These are phyloP conservation scores for Ligdia adustata DNA, from an alignment of 2,888 invertebrate genomes.

Conservation along the genomic window DNA sequence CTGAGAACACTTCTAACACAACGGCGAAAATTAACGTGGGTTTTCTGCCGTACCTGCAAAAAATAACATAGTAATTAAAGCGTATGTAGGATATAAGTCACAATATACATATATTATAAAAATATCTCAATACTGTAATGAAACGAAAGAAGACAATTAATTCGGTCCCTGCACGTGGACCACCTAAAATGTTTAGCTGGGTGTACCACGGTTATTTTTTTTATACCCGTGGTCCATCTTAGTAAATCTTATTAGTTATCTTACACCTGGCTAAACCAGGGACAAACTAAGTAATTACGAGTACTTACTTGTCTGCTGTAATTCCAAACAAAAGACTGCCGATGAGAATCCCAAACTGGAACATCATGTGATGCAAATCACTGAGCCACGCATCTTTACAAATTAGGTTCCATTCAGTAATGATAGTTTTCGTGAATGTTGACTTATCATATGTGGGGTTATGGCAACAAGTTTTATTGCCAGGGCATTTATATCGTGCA, in stretches of 20 bases:
- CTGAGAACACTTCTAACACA: slow-evolving; percentile 87
- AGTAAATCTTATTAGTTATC: too few relatives aligned
- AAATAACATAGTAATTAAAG: too few relatives aligned
- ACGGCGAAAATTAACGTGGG: slow-evolving; percentile 87
- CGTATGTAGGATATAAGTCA: too few relatives aligned
- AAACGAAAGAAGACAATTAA: too few relatives aligned
- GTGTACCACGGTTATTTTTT: too few relatives aligned
- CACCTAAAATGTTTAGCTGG: too few relatives aligned
- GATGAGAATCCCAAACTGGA: slow-evolving; percentile 89
- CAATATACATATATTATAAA: too few relatives aligned
- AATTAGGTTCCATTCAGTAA: slow-evolving; percentile 89
- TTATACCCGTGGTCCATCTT: too few relatives aligned
- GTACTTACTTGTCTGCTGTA: slow-evolving; percentile 87
- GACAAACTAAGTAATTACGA: too few relatives aligned
- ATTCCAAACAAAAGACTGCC: slow-evolving; percentile 89
- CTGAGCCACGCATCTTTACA: slow-evolving; percentile 86
- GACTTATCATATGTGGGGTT: slow-evolving; percentile 84
- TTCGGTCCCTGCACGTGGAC: too few relatives aligned
- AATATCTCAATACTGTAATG: too few relatives aligned
- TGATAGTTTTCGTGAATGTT: slow-evolving; percentile 87
- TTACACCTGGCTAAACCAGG: too few relatives aligned
- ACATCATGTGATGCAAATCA: slow-evolving; percentile 88
- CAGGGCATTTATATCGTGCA: slow-evolving; percentile 50
- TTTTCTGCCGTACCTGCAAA: slow-evolving; percentile 88
- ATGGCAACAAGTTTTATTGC: slow-evolving; percentile 70